Evolutionary conservation across 2,888 invertebrate species (phyloP).

Genomic region (Heliconius charithonia): DNA sequence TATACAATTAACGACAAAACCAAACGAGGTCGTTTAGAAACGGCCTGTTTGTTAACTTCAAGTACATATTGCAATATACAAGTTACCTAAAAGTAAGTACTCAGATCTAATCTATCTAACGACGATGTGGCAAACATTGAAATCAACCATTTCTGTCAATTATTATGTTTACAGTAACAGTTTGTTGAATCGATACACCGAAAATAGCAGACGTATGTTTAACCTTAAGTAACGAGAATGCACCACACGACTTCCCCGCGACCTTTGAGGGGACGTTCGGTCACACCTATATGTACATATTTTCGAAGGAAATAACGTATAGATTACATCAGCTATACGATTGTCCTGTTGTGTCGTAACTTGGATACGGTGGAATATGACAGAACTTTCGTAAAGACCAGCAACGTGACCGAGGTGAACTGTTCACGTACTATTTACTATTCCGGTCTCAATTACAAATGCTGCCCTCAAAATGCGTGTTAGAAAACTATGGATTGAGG

Average conservation of each 20-base stretch:
- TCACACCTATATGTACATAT: slow-evolving; percentile 36
- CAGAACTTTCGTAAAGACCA: slow-evolving; percentile 48
- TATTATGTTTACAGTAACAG: slow-evolving; percentile 54
- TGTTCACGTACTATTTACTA: slow-evolving; percentile 58
- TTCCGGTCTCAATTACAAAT: slow-evolving; percentile 54
- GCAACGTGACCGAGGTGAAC: slow-evolving; percentile 55
- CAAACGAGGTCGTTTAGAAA: slow-evolving; percentile 18
- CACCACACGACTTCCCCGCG: slow-evolving; percentile 24
- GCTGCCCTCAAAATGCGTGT: slow-evolving; percentile 35
- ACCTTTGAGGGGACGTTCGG: slow-evolving; percentile 40
- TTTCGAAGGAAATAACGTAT: slow-evolving; percentile 35
- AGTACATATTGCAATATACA: slow-evolving; percentile 32
- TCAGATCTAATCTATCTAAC: not conserved
- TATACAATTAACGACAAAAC: slow-evolving; percentile 21
- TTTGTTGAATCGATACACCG: slow-evolving; percentile 47
- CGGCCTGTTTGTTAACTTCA: slow-evolving; percentile 28
- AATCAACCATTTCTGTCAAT: slow-evolving; percentile 38
- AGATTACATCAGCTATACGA: slow-evolving; percentile 37
- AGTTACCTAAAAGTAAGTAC: slow-evolving; percentile 10
- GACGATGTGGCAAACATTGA: slow-evolving; percentile 37
- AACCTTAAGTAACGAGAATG: slow-evolving; percentile 44
- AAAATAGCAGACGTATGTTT: slow-evolving; percentile 49
- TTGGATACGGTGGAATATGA: slow-evolving; percentile 42
- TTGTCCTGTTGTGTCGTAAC: slow-evolving; percentile 48
- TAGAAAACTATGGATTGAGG: slow-evolving; percentile 29